A percentile compares a stretch with the other conserved stretches of the same genome.
Conservation (phyloP, 2,888 invertebrate genomes). For the Sclerodermus sp. region DNA sequence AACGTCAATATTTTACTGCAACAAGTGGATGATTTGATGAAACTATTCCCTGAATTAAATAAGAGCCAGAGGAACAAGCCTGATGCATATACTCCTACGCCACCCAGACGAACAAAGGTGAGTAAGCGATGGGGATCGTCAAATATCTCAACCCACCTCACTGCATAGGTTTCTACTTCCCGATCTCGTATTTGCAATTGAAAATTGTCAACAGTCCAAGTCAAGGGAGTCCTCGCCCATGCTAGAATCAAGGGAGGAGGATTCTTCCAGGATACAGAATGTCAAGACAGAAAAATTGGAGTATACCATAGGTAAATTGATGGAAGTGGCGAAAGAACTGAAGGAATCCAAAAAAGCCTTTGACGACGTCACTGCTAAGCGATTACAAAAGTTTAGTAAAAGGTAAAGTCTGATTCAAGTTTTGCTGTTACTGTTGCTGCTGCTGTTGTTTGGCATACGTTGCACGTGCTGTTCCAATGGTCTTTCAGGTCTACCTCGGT, state of each 20-base stretch:
- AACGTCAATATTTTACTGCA: slow-evolving; percentile 74
- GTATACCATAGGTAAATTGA: slow-evolving; percentile 50
- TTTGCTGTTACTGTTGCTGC: no score
- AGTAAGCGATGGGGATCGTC: no score
- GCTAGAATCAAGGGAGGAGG: slow-evolving; percentile 73
- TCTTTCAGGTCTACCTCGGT: slow-evolving; percentile 69
- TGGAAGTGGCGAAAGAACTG: slow-evolving; percentile 52
- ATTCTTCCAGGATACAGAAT: slow-evolving; percentile 31
- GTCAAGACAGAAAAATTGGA: slow-evolving; percentile 49
- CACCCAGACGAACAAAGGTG: slow-evolving; percentile 70
- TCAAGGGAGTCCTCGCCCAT: slow-evolving; percentile 76
- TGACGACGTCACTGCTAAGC: slow-evolving; percentile 39
- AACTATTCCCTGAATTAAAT: slow-evolving; percentile 73
- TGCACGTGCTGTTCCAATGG: no score
- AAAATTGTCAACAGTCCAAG: no score
- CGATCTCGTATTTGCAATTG: no score
- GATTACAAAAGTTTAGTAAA: slow-evolving; percentile 49
- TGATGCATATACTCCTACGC: slow-evolving; percentile 67
- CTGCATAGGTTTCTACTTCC: no score
- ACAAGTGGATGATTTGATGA: slow-evolving; percentile 78
- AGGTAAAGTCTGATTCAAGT: slow-evolving; percentile 43
- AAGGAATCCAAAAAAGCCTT: slow-evolving; percentile 50
- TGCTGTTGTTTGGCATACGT: no score
- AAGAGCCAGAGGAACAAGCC: slow-evolving; percentile 58
- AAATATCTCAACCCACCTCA: no score